These are phyloP conservation scores for Cosmopolites sordidus DNA, from an alignment of 2,888 invertebrate genomes.

Conservation along the genomic window DNA sequence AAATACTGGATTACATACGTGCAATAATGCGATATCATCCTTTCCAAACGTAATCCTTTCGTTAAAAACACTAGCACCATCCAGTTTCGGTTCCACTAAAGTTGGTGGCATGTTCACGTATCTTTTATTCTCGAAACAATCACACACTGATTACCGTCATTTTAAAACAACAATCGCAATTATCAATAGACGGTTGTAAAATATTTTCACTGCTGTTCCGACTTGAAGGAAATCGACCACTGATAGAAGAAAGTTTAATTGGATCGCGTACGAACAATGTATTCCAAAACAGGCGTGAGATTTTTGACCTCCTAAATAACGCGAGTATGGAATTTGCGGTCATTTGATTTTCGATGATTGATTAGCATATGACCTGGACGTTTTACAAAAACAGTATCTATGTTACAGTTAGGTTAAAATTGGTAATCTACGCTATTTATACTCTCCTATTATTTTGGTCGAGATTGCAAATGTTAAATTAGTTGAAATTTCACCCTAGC, in stretches of 20 bases:
- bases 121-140: not conserved
- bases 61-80: not conserved
- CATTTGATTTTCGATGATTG: not conserved
- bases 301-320: conserved; percentile 12
- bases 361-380: too few species aligned
- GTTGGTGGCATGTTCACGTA: not conserved
- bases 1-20: not conserved
- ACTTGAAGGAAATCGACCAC: conserved; percentile 2
- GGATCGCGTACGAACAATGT: not conserved
- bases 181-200: not conserved
- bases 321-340: conserved; percentile 11
- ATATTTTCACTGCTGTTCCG: not conserved
- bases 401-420: too few species aligned
- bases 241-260: conserved; percentile 8
- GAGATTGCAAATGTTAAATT: too few species aligned
- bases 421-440: too few species aligned
- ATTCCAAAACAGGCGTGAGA: conserved; percentile 5
- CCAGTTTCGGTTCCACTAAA: not conserved
- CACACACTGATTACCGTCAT: not conserved
- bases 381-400: too few species aligned
- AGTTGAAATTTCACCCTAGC: too few species aligned
- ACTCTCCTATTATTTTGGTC: too few species aligned
- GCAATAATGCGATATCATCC: not conserved
- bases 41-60: conserved; percentile 1
- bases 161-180: not conserved